phyloP scores from a whole-genome alignment of 2,113 vertebrate genomes.

The Sakesphorus luctuosus region DNA sequence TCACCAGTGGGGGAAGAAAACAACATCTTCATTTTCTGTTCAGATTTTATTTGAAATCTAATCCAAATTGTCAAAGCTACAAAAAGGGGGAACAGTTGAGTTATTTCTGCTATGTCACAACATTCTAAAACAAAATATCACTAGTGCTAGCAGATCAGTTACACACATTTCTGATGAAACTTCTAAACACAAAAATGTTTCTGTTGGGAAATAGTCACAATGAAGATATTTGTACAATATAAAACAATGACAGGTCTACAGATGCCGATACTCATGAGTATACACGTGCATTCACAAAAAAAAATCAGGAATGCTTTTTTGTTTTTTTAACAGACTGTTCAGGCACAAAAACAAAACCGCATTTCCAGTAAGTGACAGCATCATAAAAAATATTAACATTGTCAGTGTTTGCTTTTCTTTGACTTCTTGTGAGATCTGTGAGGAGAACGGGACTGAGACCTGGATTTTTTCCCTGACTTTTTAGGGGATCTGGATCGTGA shows the following conservation, averaged over 20 bases:
- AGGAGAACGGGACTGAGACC: slow-evolving; percentile 94
- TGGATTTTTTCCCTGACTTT: slow-evolving; percentile 96
- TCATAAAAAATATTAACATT: slow-evolving; percentile 75
- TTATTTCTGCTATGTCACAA: slow-evolving; percentile 83
- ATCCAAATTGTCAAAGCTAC: slow-evolving; percentile 86
- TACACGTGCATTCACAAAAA: slow-evolving; percentile 86
- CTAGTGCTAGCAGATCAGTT: slow-evolving; percentile 85
- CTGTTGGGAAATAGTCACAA: slow-evolving; percentile 80
- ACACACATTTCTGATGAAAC: slow-evolving; percentile 82
- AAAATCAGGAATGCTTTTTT: slow-evolving; percentile 82
- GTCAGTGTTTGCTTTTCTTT: slow-evolving; percentile 99
- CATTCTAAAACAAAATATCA: slow-evolving; percentile 83
- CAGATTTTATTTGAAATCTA: slow-evolving; percentile 90
- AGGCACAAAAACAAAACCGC: slow-evolving; percentile 86
- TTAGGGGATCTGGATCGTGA: slow-evolving; percentile 95
- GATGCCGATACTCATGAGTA: slow-evolving; percentile 80
- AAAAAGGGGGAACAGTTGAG: slow-evolving; percentile 80
- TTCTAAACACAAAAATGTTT: slow-evolving; percentile 82
- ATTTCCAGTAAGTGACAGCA: slow-evolving; percentile 84
- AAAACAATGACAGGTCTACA: slow-evolving; percentile 85
- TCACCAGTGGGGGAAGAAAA: slow-evolving; percentile 73
- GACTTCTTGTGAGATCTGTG: slow-evolving; percentile 99
- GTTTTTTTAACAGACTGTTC: slow-evolving; percentile 79
- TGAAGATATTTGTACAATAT: slow-evolving; percentile 85
- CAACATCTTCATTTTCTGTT: slow-evolving; percentile 78